These are phyloP conservation scores for Sebastes steindachneri DNA, from an alignment of 2,797 vertebrate genomes.

Conservation along the genomic window DNA sequence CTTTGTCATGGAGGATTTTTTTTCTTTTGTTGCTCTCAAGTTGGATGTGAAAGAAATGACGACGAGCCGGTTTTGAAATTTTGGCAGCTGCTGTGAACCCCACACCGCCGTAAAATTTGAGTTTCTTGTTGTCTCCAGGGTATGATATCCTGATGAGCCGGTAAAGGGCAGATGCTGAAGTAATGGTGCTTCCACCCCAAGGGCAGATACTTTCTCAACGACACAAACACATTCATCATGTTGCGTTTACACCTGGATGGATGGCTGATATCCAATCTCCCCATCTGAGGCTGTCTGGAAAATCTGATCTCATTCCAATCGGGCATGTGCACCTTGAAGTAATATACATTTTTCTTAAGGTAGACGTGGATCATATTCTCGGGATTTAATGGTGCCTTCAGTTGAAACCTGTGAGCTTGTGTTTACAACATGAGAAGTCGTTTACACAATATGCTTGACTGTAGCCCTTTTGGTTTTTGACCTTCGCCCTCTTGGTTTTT, in stretches of 20 bases:
- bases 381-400: background rate
- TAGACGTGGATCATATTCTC: background rate
- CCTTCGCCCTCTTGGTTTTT: no score
- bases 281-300: background rate
- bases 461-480: no score
- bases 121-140: background rate
- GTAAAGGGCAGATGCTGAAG: background rate
- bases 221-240: background rate
- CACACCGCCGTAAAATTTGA: background rate
- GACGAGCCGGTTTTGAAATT: background rate
- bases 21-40: background rate
- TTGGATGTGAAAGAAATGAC: background rate
- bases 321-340: background rate
- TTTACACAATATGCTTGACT: no score
- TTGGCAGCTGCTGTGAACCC: background rate
- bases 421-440: no score
- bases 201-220: conserved; percentile 9
- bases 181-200: background rate
- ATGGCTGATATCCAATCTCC: background rate
- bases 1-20: background rate
- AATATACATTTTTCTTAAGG: background rate
- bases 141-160: background rate
- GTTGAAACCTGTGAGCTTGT: no score
- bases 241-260: background rate
- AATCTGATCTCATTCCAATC: background rate